Evolutionary conservation across 2,797 vertebrate genomes (phyloP).

Genomic region (Rhabdophis nuchalis): DNA sequence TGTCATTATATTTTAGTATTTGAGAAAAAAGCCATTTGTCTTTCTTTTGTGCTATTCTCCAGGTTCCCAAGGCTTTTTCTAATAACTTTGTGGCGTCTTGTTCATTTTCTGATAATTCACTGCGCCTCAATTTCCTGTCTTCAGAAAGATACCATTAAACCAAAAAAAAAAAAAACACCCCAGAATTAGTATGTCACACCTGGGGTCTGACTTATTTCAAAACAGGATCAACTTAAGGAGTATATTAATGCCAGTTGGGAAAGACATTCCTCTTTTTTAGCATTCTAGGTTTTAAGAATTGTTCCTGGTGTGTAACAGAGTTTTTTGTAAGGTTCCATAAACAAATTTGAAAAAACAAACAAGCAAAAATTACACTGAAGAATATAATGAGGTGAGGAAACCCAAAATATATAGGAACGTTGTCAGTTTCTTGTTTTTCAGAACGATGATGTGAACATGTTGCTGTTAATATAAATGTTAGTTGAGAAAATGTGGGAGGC

Average conservation of each 20-base stretch:
- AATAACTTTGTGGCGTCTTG: slow-evolving; percentile 29
- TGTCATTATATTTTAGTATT: rapidly evolving
- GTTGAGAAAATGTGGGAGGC: neutral
- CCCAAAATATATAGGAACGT: neutral
- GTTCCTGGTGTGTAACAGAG: neutral
- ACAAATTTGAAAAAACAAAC: neutral
- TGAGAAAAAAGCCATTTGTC: neutral
- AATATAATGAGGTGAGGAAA: neutral
- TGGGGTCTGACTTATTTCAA: slow-evolving; percentile 11
- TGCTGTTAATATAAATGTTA: neutral
- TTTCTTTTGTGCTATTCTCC: slow-evolving; percentile 40
- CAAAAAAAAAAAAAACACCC: neutral
- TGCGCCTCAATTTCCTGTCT: neutral
- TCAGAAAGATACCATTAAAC: slow-evolving; percentile 28
- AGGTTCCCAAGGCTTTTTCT: slow-evolving; percentile 17
- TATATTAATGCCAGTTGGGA: neutral
- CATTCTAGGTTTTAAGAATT: neutral
- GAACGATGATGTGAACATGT: neutral
- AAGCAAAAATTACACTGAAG: neutral
- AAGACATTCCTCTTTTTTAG: neutral
- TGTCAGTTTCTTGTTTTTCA: neutral
- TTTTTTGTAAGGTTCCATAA: neutral
- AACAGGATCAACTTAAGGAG: neutral
- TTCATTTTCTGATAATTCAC: slow-evolving; percentile 21
- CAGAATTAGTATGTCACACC: slow-evolving; percentile 20